A percentile compares a stretch with the other conserved stretches of the same genome.
Evolutionary conservation across 1,140 invertebrate genomes (phyloP).

Genomic region (Leucophenga varia): DNA sequence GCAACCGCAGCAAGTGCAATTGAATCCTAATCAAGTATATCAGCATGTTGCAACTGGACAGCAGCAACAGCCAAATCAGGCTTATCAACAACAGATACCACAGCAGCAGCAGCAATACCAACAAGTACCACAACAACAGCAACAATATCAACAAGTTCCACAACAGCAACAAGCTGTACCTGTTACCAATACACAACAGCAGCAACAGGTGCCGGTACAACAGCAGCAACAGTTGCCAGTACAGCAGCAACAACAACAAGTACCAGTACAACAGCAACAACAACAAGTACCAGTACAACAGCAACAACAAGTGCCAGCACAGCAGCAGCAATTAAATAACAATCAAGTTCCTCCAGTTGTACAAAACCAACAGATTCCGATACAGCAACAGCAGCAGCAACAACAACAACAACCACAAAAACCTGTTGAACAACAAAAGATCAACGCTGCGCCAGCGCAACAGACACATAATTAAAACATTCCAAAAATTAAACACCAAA

Average conservation of each 20-base stretch:
- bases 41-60: conserved; percentile 39
- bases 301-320: conserved; percentile 20
- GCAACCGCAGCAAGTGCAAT: conserved; percentile 30
- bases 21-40: conserved; percentile 26
- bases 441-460: conserved; percentile 9
- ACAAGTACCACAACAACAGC: conserved; percentile 19
- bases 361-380: conserved; percentile 9
- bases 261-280: conserved; percentile 14
- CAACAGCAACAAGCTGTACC: conserved; percentile 6
- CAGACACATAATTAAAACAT: no score
- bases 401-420: conserved; percentile 6
- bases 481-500: no score
- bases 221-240: conserved; percentile 31
- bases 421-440: conserved; percentile 17
- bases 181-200: not conserved
- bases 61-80: conserved; percentile 40
- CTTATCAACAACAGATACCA: conserved; percentile 23
- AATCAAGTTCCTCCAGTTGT: conserved; percentile 15
- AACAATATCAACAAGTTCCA: conserved; percentile 3
- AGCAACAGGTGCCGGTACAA: conserved; percentile 11
- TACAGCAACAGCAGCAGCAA: conserved; percentile 28
- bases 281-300: conserved; percentile 15
- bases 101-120: conserved; percentile 12
- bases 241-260: conserved; percentile 14
- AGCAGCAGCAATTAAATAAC: conserved; percentile 13